A percentile compares a stretch with the other conserved stretches of the same genome.
phyloP scores from a whole-genome alignment of 2,797 vertebrate genomes.

The Enteromius treurensis region DNA sequence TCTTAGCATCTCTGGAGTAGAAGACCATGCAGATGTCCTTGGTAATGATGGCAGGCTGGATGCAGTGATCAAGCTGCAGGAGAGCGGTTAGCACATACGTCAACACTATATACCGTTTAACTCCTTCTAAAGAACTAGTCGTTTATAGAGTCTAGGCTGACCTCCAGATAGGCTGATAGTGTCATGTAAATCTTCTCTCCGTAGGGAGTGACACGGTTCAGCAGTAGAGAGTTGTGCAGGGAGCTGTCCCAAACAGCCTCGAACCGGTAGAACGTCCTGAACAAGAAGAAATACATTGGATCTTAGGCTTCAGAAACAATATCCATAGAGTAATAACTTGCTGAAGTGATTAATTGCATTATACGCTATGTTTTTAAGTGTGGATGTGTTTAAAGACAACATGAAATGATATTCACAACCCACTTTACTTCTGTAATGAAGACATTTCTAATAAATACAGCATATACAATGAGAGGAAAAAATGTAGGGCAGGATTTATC shows the following conservation, averaged over 20 bases:
- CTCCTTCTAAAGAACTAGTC: not conserved
- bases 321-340: not conserved
- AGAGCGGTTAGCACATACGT: conserved; percentile 25
- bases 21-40: conserved; percentile 99
- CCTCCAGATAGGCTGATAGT: conserved; percentile 97
- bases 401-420: conserved; percentile 1
- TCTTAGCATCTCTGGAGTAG: conserved; percentile 95
- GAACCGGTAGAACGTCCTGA: conserved; percentile 95
- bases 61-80: conserved; percentile 94
- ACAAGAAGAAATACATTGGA: conserved; percentile 5
- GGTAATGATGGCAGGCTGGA: conserved; percentile 96
- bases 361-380: not conserved
- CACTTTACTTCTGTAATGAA: not conserved
- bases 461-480: not conserved
- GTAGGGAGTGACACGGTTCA: conserved; percentile 94
- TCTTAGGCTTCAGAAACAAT: not conserved
- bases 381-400: conserved; percentile 3
- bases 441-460: not conserved
- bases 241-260: conserved; percentile 99
- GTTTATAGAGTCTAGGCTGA: conserved; percentile 64
- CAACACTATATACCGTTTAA: conserved; percentile 23
- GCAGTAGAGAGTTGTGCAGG: conserved; percentile 95
- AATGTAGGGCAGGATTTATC: not conserved
- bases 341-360: not conserved
- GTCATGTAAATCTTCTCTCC: conserved; percentile 99